Base-by-base conservation (phyloP, 2,888 invertebrate species). In the Atherix ibis region DNA sequence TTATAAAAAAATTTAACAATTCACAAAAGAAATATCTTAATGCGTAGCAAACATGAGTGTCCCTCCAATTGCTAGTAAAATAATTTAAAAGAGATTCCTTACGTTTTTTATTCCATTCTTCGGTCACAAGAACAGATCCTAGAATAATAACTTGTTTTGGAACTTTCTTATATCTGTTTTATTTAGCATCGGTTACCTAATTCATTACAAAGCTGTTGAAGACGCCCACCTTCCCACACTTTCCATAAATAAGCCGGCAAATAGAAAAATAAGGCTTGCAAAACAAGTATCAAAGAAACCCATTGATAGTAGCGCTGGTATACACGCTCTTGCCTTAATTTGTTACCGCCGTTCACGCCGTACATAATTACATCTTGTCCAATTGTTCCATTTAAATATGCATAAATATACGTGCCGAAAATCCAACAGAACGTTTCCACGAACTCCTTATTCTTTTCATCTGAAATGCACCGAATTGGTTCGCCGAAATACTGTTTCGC, bases 401-500 rank as follows among this genome's bases (percentile, higher is more conserved):
- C 42, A 3, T 47, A 22, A n/a, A 76, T 76, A 43, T 70, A 79
- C 4, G 78, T 79, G 31, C 80, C 77, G 53, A 74, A 70, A 41
- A 81, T 77, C 82, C 82, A 83, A 57, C 83, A 84, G 53, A 73
- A 82, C 34, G 74, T 73, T 47, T 83, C 76, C 6, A 82, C 64
- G 18, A 75, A 69, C 32, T 74, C 73, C 40, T 65, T 67, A 32
- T 72, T 43, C 4, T 65, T 62, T 12, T 58, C 57, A 26, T 66
- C 63, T 5, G 65, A 63, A 52, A 73, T 66, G 54, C 87, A 87
- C 47, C 77, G 71, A 33, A 88, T 83, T 1, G 85, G 84, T 46
- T 85, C 81, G 1, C 85, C 85, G 47, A 85, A 83, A 60, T 82
- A 84, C 55, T 87, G 82, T 48, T 80, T 79, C 10, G 81, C 75